Percentiles rank a stretch among this genome's conserved stretches.
These are phyloP conservation scores for Trogon surrucura DNA, from an alignment of 2,113 vertebrate genomes.

Conservation along the genomic window DNA sequence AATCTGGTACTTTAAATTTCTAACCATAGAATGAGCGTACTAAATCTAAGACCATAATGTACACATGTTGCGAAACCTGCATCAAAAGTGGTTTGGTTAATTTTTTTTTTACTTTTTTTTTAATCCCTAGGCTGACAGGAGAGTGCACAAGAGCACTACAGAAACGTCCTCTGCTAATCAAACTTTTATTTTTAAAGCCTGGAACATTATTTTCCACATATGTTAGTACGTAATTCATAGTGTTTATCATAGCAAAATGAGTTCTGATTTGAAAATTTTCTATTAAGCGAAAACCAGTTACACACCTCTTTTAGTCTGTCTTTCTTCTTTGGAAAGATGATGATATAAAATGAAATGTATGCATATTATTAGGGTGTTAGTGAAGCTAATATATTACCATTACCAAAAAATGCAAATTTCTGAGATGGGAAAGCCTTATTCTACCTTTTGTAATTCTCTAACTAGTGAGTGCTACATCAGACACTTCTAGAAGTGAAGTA, in stretches of 20 bases:
- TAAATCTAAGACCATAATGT: background rate
- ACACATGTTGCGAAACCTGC: conserved; percentile 43
- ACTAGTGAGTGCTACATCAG: conserved; percentile 47
- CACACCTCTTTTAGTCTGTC: conserved; percentile 28
- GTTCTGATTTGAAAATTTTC: conserved; percentile 43
- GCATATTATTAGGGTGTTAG: conserved; percentile 54
- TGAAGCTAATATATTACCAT: conserved; percentile 45
- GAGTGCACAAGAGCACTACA: conserved; percentile 14
- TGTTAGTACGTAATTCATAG: conserved; percentile 35
- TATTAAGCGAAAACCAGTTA: conserved; percentile 45
- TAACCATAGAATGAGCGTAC: background rate
- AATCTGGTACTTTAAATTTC: conserved; percentile 14
- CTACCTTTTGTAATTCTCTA: conserved; percentile 65
- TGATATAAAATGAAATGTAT: conserved; percentile 35
- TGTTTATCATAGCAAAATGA: conserved; percentile 27
- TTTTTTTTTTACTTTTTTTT: background rate
- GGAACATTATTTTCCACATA: conserved; percentile 24
- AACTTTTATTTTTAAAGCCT: conserved; percentile 15
- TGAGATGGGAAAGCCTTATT: conserved; percentile 54
- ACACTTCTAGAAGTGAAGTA: conserved; percentile 47
- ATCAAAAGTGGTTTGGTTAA: conserved; percentile 11
- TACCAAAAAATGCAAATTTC: conserved; percentile 63
- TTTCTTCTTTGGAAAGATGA: conserved; percentile 22
- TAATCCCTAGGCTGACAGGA: background rate
- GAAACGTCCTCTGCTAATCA: conserved; percentile 29